Percentiles rank a stretch among this genome's conserved stretches.
Evolutionary conservation across 2,113 vertebrate genomes (phyloP).

Genomic region (Epinephelus cyanopodus): DNA sequence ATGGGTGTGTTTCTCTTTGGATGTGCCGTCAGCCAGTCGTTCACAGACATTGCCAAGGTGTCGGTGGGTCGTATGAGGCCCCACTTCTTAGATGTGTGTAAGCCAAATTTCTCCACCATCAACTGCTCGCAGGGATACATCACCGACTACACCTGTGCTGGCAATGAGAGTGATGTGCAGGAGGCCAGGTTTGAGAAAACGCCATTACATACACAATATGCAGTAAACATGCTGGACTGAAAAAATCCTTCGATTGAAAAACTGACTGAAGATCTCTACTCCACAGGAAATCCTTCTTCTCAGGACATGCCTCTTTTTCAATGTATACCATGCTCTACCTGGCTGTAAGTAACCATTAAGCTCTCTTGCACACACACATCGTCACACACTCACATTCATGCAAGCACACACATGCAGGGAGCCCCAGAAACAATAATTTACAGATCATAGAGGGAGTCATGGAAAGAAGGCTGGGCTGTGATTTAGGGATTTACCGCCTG

Average conservation of each 20-base stretch:
- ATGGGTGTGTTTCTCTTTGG: constrained; percentile 97
- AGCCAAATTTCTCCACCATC: constrained; percentile 89
- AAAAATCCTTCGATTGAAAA: background rate
- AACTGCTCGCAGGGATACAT: constrained; percentile 94
- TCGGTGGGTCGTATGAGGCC: constrained; percentile 97
- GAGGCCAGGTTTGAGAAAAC: constrained; percentile 91
- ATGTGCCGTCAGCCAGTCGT: constrained; percentile 97
- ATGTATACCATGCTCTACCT: constrained; percentile 98
- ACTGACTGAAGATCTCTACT: constrained; percentile 25
- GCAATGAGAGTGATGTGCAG: constrained; percentile 87
- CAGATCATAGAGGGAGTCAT: constrained; percentile 37
- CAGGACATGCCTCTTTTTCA: constrained; percentile 97
- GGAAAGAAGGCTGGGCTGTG: constrained; percentile 35
- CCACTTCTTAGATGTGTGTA: constrained; percentile 93
- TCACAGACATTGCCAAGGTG: constrained; percentile 99
- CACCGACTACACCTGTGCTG: constrained; percentile 90
- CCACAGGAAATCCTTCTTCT: constrained; percentile 98
- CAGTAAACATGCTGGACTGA: background rate
- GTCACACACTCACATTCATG: constrained; percentile 12
- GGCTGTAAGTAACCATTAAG: constrained; percentile 90
- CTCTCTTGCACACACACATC: background rate
- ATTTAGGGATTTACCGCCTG: constrained; percentile 46
- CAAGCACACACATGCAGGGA: constrained; percentile 25
- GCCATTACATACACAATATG: background rate
- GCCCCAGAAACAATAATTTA: constrained; percentile 34